A percentile compares a stretch with the other conserved stretches of the same genome.
Evolutionary conservation across 2,888 invertebrate genomes (phyloP).

Genomic region (Machimus rusticus): DNA sequence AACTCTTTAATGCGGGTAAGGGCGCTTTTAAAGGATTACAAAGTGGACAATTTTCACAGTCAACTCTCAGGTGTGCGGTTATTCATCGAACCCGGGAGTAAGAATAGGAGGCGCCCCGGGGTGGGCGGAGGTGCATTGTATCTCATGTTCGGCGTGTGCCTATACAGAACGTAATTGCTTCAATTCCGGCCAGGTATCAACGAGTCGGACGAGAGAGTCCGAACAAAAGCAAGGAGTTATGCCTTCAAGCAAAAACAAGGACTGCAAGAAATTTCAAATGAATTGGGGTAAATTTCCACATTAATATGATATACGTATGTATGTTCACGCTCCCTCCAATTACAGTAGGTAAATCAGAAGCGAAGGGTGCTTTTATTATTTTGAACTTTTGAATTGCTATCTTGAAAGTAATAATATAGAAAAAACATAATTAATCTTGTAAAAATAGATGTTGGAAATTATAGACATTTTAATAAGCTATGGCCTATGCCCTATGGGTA

Average conservation of each 20-base stretch:
- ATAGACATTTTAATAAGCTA: no score
- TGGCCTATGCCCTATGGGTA: no score
- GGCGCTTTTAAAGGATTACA: background rate
- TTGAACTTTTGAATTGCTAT: background rate
- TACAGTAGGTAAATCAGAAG: background rate
- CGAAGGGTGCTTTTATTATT: background rate
- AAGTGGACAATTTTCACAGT: background rate
- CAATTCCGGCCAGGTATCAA: background rate
- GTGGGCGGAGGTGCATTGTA: background rate
- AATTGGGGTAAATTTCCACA: background rate
- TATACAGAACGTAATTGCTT: background rate
- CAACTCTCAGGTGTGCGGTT: background rate
- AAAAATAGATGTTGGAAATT: no score
- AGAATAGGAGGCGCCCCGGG: background rate
- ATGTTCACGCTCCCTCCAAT: background rate
- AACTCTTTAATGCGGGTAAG: background rate
- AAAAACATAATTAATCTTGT: background rate
- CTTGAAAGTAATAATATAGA: background rate
- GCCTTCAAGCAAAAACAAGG: background rate
- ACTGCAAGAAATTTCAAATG: background rate
- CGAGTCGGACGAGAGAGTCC: background rate
- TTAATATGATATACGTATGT: no score
- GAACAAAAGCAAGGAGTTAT: background rate
- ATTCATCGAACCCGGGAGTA: background rate
- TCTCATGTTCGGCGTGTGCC: background rate